Percentiles rank a stretch among this genome's conserved stretches.
Evolutionary conservation across 2,888 invertebrate species (phyloP).

Genomic region (Chrysina gloriosa): DNA sequence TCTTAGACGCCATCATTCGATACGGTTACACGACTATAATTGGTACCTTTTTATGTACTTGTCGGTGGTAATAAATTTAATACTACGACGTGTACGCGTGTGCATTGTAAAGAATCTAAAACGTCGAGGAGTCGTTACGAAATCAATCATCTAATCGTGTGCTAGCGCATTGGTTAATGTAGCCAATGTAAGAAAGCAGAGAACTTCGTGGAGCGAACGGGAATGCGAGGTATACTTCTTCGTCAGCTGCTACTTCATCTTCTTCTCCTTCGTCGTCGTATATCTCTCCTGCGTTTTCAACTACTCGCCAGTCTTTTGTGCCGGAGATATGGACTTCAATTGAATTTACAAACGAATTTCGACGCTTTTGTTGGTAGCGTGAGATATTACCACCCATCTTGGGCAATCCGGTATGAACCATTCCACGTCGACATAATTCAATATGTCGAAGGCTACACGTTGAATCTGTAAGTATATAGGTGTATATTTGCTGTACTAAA

Average conservation of each 20-base stretch:
- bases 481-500: too few species aligned
- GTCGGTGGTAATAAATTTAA: conserved; percentile 44
- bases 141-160: conserved; percentile 43
- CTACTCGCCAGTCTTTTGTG: conserved; percentile 30
- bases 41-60: conserved; percentile 44
- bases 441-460: not conserved
- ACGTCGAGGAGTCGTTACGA: conserved; percentile 41
- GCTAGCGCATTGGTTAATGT: conserved; percentile 25
- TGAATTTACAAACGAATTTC: conserved; percentile 37
- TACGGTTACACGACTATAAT: conserved; percentile 43
- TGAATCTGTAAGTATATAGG: too few species aligned
- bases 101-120: conserved; percentile 39
- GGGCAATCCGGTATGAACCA: not conserved
- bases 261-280: not conserved
- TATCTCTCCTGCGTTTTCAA: not conserved
- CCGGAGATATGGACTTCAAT: conserved; percentile 26
- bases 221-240: too few species aligned
- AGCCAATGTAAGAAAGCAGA: conserved; percentile 29
- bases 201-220: not conserved
- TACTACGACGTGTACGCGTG: conserved; percentile 34
- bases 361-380: conserved; percentile 33
- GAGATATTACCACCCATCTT: conserved; percentile 35
- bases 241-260: not conserved
- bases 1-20: conserved; percentile 50
- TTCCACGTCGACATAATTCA: conserved; percentile 4